A percentile compares a stretch with the other conserved stretches of the same genome.
Evolutionary conservation across 2,113 vertebrate species (phyloP).

Genomic region (Penelope pileata): DNA sequence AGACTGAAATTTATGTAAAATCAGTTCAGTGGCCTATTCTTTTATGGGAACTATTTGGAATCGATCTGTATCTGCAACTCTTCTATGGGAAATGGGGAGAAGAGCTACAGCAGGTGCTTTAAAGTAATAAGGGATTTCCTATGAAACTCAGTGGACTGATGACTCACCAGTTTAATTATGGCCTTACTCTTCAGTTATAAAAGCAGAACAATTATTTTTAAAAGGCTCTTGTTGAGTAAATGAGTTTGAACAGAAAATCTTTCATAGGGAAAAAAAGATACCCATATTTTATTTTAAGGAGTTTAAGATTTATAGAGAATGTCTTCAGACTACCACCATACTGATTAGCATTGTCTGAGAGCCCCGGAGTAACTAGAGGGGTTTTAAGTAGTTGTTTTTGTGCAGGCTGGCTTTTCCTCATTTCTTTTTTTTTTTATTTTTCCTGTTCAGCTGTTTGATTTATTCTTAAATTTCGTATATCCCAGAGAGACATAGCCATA

Average conservation of each 20-base stretch:
- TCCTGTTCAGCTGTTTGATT: background rate
- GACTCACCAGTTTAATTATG: constrained; percentile 55
- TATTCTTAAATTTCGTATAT: background rate
- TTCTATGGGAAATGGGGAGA: constrained; percentile 41
- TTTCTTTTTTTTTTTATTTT: background rate
- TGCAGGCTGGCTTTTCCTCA: background rate
- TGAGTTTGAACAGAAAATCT: constrained; percentile 13
- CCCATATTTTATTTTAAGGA: constrained; percentile 24
- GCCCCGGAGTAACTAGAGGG: background rate
- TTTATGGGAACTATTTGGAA: constrained; percentile 63
- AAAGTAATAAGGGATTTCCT: constrained; percentile 62
- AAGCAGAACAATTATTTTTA: constrained; percentile 11
- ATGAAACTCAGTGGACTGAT: constrained; percentile 16
- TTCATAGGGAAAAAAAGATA: background rate
- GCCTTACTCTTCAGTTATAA: background rate
- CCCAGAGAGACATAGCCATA: background rate
- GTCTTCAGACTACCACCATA: background rate
- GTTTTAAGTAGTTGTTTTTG: background rate
- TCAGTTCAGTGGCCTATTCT: constrained; percentile 36
- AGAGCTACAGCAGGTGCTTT: constrained; percentile 39
- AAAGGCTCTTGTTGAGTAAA: constrained; percentile 16
- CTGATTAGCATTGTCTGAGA: background rate
- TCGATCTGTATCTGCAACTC: constrained; percentile 27
- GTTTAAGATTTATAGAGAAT: background rate
- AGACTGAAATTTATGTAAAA: constrained; percentile 55